Percentiles rank a stretch among this genome's conserved stretches.
Conservation (phyloP, 2,113 vertebrate genomes). For the Natator depressus region DNA sequence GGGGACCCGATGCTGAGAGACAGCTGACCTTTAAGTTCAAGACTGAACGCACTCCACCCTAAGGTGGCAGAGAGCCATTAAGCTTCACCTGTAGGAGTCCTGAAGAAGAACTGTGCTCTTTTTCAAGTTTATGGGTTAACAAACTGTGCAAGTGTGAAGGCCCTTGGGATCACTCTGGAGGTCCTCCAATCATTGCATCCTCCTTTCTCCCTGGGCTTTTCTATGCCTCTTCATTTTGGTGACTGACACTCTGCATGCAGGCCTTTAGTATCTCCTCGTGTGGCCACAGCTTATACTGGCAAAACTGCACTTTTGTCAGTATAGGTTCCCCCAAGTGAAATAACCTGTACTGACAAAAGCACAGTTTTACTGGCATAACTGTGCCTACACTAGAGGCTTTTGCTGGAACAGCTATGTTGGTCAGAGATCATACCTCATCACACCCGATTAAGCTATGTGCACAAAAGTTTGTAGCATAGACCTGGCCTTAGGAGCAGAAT, state of each 20-base stretch:
- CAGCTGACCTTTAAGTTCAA: conserved; percentile 1
- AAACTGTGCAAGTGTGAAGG: neutral
- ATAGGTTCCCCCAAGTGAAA: neutral
- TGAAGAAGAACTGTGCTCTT: neutral
- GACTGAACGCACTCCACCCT: neutral
- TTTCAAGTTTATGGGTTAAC: neutral
- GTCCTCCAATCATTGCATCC: neutral
- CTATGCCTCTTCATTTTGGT: neutral
- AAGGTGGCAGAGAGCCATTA: neutral
- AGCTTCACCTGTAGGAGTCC: neutral
- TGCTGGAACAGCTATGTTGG: neutral
- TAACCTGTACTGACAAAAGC: neutral
- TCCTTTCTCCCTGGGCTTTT: neutral
- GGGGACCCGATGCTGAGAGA: neutral
- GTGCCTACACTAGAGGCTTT: neutral
- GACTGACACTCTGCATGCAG: neutral
- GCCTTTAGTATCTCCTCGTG: neutral
- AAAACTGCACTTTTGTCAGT: neutral
- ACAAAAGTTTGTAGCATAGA: neutral
- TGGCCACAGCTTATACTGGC: neutral
- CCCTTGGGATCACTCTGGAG: neutral
- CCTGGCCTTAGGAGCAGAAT: neutral
- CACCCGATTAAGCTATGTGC: neutral
- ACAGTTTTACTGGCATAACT: neutral
- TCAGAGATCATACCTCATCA: neutral